phyloP scores from a whole-genome alignment of 2,888 invertebrate species.

The Spilosoma lubricipeda region DNA sequence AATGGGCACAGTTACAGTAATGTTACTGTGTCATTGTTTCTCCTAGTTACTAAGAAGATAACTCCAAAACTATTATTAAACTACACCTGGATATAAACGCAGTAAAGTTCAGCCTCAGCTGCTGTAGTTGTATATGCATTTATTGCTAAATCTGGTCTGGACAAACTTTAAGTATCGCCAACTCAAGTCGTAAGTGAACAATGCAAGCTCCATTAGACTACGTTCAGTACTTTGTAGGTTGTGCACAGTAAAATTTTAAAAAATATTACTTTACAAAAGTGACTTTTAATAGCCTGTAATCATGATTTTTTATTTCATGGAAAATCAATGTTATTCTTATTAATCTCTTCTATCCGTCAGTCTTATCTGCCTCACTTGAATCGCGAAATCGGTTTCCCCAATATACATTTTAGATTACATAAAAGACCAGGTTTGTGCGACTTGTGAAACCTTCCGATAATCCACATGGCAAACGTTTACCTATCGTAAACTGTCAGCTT shows the following conservation, averaged over 20 bases:
- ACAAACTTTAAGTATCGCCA: constrained; percentile 12
- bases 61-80: background rate
- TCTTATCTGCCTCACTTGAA: constrained; percentile 37
- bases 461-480: constrained; percentile 51
- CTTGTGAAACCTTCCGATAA: constrained; percentile 58
- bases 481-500: constrained; percentile 49
- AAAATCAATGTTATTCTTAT: background rate
- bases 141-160: constrained; percentile 6
- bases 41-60: background rate
- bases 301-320: constrained; percentile 7
- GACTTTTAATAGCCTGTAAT: constrained; percentile 30
- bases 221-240: constrained; percentile 41
- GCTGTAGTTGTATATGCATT: background rate
- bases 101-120: background rate
- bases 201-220: constrained; percentile 37
- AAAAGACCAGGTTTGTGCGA: constrained; percentile 51
- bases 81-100: background rate
- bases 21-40: background rate
- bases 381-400: constrained; percentile 36
- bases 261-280: constrained; percentile 28
- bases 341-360: constrained; percentile 18
- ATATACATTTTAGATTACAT: constrained; percentile 55
- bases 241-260: constrained; percentile 43
- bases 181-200: constrained; percentile 29
- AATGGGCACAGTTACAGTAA: background rate